Conservation (phyloP, 2,888 invertebrate genomes). For the Lymantria dispar region DNA sequence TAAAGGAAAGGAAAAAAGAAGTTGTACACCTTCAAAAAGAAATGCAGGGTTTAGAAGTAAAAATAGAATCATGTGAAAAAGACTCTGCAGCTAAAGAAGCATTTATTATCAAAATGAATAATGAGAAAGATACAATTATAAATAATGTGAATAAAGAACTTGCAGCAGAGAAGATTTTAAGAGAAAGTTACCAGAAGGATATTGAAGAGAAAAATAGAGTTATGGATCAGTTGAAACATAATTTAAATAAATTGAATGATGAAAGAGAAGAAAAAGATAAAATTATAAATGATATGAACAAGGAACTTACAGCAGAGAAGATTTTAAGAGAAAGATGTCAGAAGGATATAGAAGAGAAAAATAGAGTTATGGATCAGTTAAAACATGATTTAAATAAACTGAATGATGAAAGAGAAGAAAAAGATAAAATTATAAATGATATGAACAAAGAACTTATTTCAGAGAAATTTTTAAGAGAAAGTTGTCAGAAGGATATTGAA, state of each 20-base stretch:
- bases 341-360: constrained; percentile 36
- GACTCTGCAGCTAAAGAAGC: constrained; percentile 38
- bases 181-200: constrained; percentile 40
- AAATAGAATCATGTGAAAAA: constrained; percentile 32
- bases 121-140: constrained; percentile 29
- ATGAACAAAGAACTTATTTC: constrained; percentile 48
- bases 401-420: constrained; percentile 33
- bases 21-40: constrained; percentile 38
- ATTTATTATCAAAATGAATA: constrained; percentile 29
- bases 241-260: constrained; percentile 35
- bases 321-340: constrained; percentile 36
- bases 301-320: constrained; percentile 48
- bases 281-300: constrained; percentile 32
- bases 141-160: constrained; percentile 46
- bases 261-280: constrained; percentile 22
- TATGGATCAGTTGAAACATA: constrained; percentile 36
- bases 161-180: constrained; percentile 39
- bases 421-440: constrained; percentile 28
- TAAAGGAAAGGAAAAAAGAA: constrained; percentile 48
- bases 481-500: constrained; percentile 37
- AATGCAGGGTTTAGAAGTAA: constrained; percentile 29
- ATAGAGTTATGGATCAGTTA: constrained; percentile 31
- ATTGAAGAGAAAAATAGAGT: constrained; percentile 30
- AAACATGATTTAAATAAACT: constrained; percentile 36
- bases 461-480: constrained; percentile 41